Conservation (phyloP, 2,113 vertebrate species). For the Macroglossus sobrinus region DNA sequence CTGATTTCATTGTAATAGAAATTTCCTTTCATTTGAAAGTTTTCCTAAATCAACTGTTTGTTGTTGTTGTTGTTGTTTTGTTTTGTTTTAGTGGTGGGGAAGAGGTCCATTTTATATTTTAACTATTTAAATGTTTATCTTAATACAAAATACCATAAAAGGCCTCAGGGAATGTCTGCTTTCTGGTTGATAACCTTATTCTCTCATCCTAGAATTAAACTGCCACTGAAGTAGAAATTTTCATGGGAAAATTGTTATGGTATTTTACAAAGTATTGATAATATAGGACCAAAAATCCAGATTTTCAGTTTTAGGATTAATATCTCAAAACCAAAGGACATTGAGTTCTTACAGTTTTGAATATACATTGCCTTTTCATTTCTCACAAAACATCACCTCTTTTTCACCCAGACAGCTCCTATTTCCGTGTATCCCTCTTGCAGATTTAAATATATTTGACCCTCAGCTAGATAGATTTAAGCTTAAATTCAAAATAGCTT, state of each 20-base stretch:
- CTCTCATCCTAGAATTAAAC: conserved; percentile 21
- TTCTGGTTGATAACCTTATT: neutral
- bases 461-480: neutral
- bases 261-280: conserved; percentile 32
- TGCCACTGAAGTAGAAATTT: neutral
- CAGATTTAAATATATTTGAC: conserved; percentile 21
- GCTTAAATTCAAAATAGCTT: conserved; percentile 38
- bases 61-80: neutral
- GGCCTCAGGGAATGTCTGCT: neutral
- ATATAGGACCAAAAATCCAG: neutral
- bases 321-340: neutral
- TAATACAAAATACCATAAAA: neutral
- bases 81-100: neutral
- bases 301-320: conserved; percentile 12
- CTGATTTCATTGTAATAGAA: neutral
- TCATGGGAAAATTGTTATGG: neutral
- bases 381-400: neutral
- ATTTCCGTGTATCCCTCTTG: neutral
- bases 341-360: neutral
- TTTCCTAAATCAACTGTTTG: neutral
- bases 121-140: neutral
- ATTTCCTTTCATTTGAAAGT: neutral
- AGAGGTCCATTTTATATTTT: neutral
- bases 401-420: neutral
- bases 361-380: conserved; percentile 36